These are phyloP conservation scores for Zoanthus sansibaricus DNA, from an alignment of 92 coral and sea anemone genomes.

Conservation along the genomic window DNA sequence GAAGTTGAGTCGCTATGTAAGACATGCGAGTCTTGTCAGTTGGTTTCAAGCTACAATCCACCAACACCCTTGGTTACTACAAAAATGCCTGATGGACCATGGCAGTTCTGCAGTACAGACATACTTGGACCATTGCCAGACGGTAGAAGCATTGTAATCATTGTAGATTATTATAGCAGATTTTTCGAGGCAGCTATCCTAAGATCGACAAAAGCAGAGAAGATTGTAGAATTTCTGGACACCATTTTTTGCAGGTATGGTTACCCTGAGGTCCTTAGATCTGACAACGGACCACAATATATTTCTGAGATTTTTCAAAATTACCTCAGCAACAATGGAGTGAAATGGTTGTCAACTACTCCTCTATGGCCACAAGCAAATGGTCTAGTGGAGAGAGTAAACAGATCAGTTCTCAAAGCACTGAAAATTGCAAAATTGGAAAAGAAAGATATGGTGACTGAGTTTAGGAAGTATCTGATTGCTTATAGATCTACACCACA, in stretches of 20 bases:
- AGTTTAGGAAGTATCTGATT: constrained; percentile 45
- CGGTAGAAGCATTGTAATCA: constrained; percentile 35
- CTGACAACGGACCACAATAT: no score
- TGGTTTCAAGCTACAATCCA: constrained; percentile 44
- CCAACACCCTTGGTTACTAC: constrained; percentile 42
- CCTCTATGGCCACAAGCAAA: no score
- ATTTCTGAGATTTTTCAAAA: background rate
- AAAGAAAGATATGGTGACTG: constrained; percentile 46
- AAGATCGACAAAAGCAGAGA: constrained; percentile 51
- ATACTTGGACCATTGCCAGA: constrained; percentile 55
- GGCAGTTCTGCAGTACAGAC: constrained; percentile 52
- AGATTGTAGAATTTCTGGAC: constrained; percentile 37
- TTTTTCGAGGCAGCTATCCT: constrained; percentile 40
- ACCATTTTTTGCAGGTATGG: constrained; percentile 47
- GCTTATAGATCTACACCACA: constrained; percentile 52
- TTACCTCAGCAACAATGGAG: constrained; percentile 38
- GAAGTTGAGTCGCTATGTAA: constrained; percentile 51
- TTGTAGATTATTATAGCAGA: constrained; percentile 49
- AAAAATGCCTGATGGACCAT: constrained; percentile 54
- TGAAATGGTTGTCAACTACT: constrained; percentile 10
- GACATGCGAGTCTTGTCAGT: constrained; percentile 56
- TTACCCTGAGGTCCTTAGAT: no score
- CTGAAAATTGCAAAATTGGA: constrained; percentile 40
- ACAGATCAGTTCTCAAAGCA: constrained; percentile 42
- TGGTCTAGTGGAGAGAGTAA: constrained; percentile 46